Percentiles rank a stretch among this genome's conserved stretches.
Conservation (phyloP, 2,113 vertebrate species). For the Procavia capensis region DNA sequence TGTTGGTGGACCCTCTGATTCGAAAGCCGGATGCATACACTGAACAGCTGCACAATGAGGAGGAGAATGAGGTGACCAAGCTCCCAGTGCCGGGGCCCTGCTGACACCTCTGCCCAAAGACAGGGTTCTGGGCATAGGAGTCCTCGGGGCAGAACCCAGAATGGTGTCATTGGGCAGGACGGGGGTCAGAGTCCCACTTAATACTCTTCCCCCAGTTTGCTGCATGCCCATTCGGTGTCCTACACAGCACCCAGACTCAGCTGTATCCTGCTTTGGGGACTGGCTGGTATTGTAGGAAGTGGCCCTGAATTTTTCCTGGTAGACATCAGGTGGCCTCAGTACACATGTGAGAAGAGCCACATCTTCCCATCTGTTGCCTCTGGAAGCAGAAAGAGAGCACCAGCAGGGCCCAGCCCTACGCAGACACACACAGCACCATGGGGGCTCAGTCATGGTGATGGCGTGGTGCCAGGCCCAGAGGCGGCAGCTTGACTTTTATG, state of each 20-base stretch:
- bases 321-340: neutral
- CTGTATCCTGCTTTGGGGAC: neutral
- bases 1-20: slow-evolving; percentile 96
- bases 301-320: neutral
- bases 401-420: fast-evolving
- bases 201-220: fast-evolving
- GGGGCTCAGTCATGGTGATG: neutral
- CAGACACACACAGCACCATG: fast-evolving
- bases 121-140: neutral
- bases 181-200: neutral
- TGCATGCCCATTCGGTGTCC: neutral
- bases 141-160: neutral
- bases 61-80: slow-evolving; percentile 92
- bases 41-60: slow-evolving; percentile 94
- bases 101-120: neutral
- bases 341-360: fast-evolving
- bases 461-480: too few species aligned
- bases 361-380: fast-evolving
- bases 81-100: too few species aligned
- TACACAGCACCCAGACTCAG: neutral
- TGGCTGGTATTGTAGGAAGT: neutral
- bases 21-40: slow-evolving; percentile 94
- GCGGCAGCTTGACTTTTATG: neutral
- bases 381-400: neutral
- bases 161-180: too few species aligned